Evolutionary conservation across 2,888 invertebrate genomes (phyloP), one percentile per base, ranked within the genome.

Genomic region (Dendrolimus pini): DNA sequence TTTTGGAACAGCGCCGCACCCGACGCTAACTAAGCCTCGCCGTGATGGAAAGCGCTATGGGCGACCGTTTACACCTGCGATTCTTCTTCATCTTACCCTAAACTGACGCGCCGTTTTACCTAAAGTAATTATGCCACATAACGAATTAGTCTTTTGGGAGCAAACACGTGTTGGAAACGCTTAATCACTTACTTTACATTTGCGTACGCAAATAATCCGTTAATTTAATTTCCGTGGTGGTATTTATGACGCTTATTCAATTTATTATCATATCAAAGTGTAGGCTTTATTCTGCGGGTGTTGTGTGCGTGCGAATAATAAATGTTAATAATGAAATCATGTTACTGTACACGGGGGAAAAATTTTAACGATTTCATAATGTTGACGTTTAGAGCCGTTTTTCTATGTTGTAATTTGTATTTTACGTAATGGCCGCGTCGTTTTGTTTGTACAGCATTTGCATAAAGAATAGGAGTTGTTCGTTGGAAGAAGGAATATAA

Each of bases 141-240:
- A 87, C 82, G 80, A 85, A 88, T 89, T 89, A 88, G 87, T 86
- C 88, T 87, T 88, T 85, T 83, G 88, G 88, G 89, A 89, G 80
- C 74, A 75, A 81, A 83, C 83, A 84, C 80, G 83, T 83, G 86
- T 85, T 83, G 80, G 81, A 83, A 86, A 83, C 81, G 84, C 82
- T 89, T 87, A 86, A 89, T 89, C 88, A 89, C 85, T 88, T 88
- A 85, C 84, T 85, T 85, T 83, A 86, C 85, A 85, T 87, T 86
- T 83, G 78, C 82, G 82, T 85, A 85, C 82, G 80, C 84, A 89
- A 86, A 88, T 86, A 89, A 86, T 87, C 83, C 82, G 80, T 80
- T 83, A 85, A 87, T 87, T 89, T 83, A 85, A 88, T 87, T 89
- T 85, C 65, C 77, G 78, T 79, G 77, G 70, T 77, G 78, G 83